Percentiles rank a stretch among this genome's conserved stretches.
Evolutionary conservation across 2,113 vertebrate species (phyloP).

Genomic region (Takifugu flavidus): DNA sequence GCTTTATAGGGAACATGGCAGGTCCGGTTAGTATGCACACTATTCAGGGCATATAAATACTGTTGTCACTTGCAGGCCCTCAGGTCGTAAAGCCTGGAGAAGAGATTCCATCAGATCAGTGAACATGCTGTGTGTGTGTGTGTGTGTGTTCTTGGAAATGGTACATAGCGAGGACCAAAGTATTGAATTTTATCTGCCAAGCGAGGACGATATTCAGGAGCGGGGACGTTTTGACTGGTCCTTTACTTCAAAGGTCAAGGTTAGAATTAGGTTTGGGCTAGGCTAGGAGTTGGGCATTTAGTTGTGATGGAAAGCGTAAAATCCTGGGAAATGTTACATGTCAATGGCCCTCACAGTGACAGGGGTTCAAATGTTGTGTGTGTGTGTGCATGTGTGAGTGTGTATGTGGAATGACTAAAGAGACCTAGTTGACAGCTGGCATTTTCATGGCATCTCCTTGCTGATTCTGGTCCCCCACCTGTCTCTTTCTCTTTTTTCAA

Average conservation of each 20-base stretch:
- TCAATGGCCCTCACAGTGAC: too few relatives aligned
- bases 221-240: too few relatives aligned
- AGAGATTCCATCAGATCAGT: conserved; percentile 57
- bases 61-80: conserved; percentile 17
- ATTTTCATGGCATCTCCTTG: conserved; percentile 52
- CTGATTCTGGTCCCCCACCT: conserved; percentile 19
- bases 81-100: conserved; percentile 48
- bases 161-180: too few relatives aligned
- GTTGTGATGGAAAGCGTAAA: too few relatives aligned
- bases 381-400: conserved; percentile 14
- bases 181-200: too few relatives aligned
- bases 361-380: background rate
- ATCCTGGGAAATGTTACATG: too few relatives aligned
- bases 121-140: conserved; percentile 50
- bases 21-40: conserved; percentile 10
- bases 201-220: too few relatives aligned
- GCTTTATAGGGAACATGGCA: conserved; percentile 12
- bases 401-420: conserved; percentile 34
- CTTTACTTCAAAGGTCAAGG: too few relatives aligned
- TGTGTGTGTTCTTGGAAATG: too few relatives aligned
- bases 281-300: too few relatives aligned
- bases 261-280: too few relatives aligned
- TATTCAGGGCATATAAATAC: conserved; percentile 39
- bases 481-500: background rate
- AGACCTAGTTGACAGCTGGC: conserved; percentile 63